Evolutionary conservation across 2,113 vertebrate genomes (phyloP).

Genomic region (Oophaga pumilio): DNA sequence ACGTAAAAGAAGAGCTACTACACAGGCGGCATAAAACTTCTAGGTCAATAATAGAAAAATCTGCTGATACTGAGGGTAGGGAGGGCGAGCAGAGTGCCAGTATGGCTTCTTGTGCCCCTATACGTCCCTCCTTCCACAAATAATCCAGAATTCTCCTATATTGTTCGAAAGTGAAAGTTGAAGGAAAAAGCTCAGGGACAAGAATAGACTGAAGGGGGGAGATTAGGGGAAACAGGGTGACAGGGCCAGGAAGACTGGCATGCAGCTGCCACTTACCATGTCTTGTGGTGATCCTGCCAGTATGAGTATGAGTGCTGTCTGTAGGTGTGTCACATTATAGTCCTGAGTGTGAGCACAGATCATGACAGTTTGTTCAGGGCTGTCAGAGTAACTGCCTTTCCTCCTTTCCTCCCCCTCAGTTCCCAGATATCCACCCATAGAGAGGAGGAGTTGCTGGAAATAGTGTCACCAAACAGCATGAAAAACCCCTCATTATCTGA

Average conservation of each 20-base stretch:
- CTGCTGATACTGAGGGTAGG: background rate
- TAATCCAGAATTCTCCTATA: background rate
- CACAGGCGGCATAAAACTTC: background rate
- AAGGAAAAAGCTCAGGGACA: background rate
- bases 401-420: background rate
- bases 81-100: background rate
- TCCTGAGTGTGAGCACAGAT: background rate
- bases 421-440: background rate
- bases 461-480: background rate
- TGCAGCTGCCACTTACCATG: slow-evolving; percentile 11
- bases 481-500: background rate
- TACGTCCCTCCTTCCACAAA: background rate
- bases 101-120: background rate
- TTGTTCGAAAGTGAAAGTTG: background rate
- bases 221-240: background rate
- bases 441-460: background rate
- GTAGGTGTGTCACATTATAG: background rate
- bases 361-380: background rate
- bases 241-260: background rate
- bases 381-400: background rate
- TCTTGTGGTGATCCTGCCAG: background rate
- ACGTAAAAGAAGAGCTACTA: background rate
- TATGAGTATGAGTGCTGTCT: background rate
- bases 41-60: background rate
- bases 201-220: too few relatives aligned